A percentile compares a stretch with the other conserved stretches of the same genome.
Conservation (phyloP, 2,888 invertebrate genomes). For the Acanthosepion esculentum region DNA sequence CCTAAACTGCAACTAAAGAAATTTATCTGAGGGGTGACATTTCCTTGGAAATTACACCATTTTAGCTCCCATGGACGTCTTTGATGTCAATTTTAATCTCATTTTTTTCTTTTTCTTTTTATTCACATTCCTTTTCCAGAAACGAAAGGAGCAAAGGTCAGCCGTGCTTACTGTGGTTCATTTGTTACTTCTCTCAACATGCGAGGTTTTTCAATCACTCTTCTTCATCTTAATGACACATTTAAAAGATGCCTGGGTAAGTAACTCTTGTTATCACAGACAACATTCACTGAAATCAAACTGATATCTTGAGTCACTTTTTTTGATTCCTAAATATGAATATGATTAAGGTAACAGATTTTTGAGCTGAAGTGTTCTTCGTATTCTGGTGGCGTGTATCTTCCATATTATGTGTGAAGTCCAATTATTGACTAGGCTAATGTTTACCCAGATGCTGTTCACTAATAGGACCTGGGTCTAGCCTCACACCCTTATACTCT, state of each 20-base stretch:
- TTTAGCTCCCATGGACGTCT: background rate
- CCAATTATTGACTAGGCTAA: too few species aligned
- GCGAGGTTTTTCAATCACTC: slow-evolving; percentile 85
- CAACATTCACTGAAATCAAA: background rate
- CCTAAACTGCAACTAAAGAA: too few species aligned
- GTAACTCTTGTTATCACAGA: slow-evolving; percentile 36
- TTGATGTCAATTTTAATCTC: background rate
- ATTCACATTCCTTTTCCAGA: slow-evolving; percentile 53
- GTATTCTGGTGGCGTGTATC: too few species aligned
- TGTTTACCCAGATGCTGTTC: too few species aligned
- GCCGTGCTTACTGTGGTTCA: slow-evolving; percentile 79
- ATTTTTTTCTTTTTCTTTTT: background rate
- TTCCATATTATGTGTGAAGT: too few species aligned
- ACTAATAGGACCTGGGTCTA: too few species aligned
- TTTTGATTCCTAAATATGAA: background rate
- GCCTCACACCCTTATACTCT: too few species aligned
- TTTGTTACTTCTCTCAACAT: slow-evolving; percentile 86
- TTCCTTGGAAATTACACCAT: too few species aligned
- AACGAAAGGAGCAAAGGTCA: slow-evolving; percentile 75
- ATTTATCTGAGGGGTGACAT: too few species aligned
- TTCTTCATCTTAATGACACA: slow-evolving; percentile 75
- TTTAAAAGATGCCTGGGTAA: slow-evolving; percentile 65
- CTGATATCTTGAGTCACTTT: background rate
- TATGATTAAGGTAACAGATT: too few species aligned
- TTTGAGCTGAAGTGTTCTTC: too few species aligned